Percentiles rank a stretch among this genome's conserved stretches.
These are phyloP conservation scores for Netelia virgata DNA, from an alignment of 2,888 invertebrate species.

Conservation along the genomic window DNA sequence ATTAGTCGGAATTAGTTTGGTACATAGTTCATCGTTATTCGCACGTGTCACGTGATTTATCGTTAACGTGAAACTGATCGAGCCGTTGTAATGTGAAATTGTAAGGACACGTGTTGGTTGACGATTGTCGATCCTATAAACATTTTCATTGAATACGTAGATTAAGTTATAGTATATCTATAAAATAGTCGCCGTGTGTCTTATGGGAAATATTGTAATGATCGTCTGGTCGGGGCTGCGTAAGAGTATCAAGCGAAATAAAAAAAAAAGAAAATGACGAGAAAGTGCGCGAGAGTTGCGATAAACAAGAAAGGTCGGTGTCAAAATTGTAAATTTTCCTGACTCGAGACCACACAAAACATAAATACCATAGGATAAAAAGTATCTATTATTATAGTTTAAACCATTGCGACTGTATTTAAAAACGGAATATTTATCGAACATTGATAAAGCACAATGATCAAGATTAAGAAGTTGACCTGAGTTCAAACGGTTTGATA, in stretches of 20 bases:
- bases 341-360: not conserved
- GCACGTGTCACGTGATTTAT: not conserved
- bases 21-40: not conserved
- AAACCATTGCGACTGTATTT: constrained; percentile 38
- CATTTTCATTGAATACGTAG: constrained; percentile 7
- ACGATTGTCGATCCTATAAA: not conserved
- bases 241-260: not conserved
- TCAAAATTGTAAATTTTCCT: not conserved
- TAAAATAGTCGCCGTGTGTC: constrained; percentile 21
- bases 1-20: not conserved
- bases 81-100: not conserved
- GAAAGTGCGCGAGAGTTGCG: not conserved
- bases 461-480: not conserved
- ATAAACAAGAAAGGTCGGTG: not conserved
- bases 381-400: not conserved
- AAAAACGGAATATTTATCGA: constrained; percentile 28
- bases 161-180: constrained; percentile 3
- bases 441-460: not conserved
- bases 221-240: not conserved
- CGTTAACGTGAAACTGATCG: not conserved
- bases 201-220: constrained; percentile 1
- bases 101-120: not conserved
- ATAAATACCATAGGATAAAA: not conserved
- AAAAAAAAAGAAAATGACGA: not conserved
- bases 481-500: constrained; percentile 35